Evolutionary conservation across 2,888 invertebrate species (phyloP), one percentile per base, ranked within the genome.

Genomic region (Sinohyriopsis cumingii): DNA sequence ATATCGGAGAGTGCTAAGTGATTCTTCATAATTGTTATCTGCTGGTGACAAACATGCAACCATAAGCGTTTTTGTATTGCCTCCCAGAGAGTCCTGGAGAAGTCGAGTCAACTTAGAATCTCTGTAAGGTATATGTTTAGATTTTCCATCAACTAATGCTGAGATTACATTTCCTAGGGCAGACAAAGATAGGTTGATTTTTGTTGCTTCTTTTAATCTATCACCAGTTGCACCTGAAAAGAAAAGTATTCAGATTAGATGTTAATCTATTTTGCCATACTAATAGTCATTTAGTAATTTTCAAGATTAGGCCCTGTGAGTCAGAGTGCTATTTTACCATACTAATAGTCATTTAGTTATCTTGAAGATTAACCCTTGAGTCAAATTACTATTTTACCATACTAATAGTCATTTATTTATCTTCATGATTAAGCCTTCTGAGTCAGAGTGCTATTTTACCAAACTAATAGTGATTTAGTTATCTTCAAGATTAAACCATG

Each of bases 131-230:
- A 90, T 90, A 87, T 95, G 94, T 85, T 94, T 95, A 57, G 94
- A 94, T 76, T 93, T 95, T 73, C 93, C 95, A 91, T 94, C 96
- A 62, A 94, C 96, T 67, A 96, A 89, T 0, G 96, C 95, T 1
- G 95, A 95, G 77, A 96, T 96, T 0, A 96, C 96, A 88, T 96
- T 96, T 4, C 95, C 96, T 63, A 96, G 91, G 0, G 96, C 96
- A 19, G 95, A 95, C 53, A 96, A 90, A 0, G 95, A 95, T 65
- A 96, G 90, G 91, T 96, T 96, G 71, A 96, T 96, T 90, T 96
- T 96, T 0, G 95, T 95, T 0, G 96, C 96, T 90, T 96, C 96
- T 85, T 95, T 95, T 53, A 96, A 91, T 20, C 96, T 91, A 75
- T 95, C 95, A 0, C 96, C 96, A 12, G 94, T 94, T 0, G 96